Evolutionary conservation across 2,888 invertebrate species (phyloP).

Genomic region (Onthophagus sagittarius): DNA sequence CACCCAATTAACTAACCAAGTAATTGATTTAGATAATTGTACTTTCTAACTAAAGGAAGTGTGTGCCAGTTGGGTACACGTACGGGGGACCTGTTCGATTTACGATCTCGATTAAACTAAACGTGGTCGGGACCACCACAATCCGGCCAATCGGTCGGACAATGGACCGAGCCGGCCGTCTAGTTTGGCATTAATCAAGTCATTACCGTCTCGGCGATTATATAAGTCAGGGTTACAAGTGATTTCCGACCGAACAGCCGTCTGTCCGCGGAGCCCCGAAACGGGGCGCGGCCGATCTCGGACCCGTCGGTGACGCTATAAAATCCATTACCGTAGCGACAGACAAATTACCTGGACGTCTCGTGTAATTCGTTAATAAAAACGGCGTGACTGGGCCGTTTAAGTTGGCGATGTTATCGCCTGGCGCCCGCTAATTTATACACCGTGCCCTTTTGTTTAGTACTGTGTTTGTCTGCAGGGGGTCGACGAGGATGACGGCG

Average conservation of each 20-base stretch:
- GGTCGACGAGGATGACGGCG: slow-evolving; percentile 70
- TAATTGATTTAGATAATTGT: background rate
- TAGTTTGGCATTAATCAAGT: slow-evolving; percentile 30
- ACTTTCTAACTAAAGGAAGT: background rate
- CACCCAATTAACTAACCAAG: background rate
- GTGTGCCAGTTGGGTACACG: background rate
- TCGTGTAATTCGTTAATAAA: slow-evolving; percentile 46
- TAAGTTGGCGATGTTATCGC: slow-evolving; percentile 46
- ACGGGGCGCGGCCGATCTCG: slow-evolving; percentile 8
- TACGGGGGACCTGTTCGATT: background rate
- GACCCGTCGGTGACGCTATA: slow-evolving; percentile 31
- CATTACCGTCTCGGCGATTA: slow-evolving; percentile 30
- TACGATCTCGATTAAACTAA: background rate
- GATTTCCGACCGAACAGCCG: slow-evolving; percentile 24
- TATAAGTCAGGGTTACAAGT: slow-evolving; percentile 30
- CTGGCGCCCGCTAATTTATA: slow-evolving; percentile 46
- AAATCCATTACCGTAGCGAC: slow-evolving; percentile 38
- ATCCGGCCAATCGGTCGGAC: background rate
- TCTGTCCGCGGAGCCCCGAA: slow-evolving; percentile 7
- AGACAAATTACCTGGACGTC: slow-evolving; percentile 45
- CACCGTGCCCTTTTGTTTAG: slow-evolving; percentile 48
- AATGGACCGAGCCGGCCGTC: slow-evolving; percentile 1
- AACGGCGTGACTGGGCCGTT: slow-evolving; percentile 48
- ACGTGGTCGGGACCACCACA: background rate
- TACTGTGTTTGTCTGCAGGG: slow-evolving; percentile 57